Percentiles rank a stretch among this genome's conserved stretches.
These are phyloP conservation scores for Gymnobelideus leadbeateri DNA, from an alignment of 2,113 vertebrate species.

Conservation along the genomic window DNA sequence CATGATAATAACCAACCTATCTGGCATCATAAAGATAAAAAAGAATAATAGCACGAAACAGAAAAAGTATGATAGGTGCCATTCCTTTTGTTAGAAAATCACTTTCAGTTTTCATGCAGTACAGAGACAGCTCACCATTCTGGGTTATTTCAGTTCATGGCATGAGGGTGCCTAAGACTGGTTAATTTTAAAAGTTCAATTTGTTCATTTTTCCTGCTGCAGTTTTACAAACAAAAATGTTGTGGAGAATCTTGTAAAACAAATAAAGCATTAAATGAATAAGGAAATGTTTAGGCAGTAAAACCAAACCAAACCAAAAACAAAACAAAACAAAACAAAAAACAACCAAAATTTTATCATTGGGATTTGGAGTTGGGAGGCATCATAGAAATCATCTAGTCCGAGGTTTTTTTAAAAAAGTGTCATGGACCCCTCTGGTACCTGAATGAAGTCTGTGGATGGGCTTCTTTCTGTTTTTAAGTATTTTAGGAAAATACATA, in stretches of 20 bases:
- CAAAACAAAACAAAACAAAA: no score
- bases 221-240: neutral
- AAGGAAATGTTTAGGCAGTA: neutral
- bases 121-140: neutral
- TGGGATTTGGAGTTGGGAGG: neutral
- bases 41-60: neutral
- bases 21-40: neutral
- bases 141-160: neutral
- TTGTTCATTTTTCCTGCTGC: neutral
- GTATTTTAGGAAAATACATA: neutral
- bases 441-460: neutral
- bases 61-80: neutral
- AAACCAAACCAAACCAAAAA: neutral
- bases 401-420: neutral
- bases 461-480: neutral
- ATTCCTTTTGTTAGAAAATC: neutral
- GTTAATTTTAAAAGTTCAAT: neutral
- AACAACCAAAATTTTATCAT: no score
- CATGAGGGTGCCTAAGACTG: fast-evolving
- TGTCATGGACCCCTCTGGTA: neutral
- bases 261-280: neutral
- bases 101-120: neutral
- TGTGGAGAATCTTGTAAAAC: neutral
- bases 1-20: fast-evolving
- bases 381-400: neutral